A percentile compares a stretch with the other conserved stretches of the same genome.
Evolutionary conservation across 2,113 vertebrate species (phyloP).

Genomic region (Hirundichthys speculiger): DNA sequence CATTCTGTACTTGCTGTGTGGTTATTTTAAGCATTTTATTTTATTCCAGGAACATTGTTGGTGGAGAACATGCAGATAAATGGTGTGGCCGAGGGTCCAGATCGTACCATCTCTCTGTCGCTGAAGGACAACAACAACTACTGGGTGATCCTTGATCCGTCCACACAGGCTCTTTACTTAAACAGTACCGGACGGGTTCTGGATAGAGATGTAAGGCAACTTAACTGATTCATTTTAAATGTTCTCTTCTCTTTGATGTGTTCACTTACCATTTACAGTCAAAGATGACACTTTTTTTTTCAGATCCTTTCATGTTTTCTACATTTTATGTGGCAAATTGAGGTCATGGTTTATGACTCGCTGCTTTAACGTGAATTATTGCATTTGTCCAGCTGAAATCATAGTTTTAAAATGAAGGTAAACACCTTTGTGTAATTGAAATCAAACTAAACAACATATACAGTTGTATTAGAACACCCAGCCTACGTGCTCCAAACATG

Average conservation of each 20-base stretch:
- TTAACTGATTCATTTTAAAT: neutral
- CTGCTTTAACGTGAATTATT: too few relatives aligned
- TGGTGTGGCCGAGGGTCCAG: slow-evolving; percentile 87
- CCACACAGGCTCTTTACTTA: slow-evolving; percentile 90
- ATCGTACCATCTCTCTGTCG: slow-evolving; percentile 92
- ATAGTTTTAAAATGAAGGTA: too few relatives aligned
- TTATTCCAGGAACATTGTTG: slow-evolving; percentile 89
- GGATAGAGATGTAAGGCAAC: slow-evolving; percentile 91
- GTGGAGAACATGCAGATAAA: slow-evolving; percentile 99
- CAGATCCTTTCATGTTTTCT: neutral
- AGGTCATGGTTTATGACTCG: too few relatives aligned
- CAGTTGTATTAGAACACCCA: too few relatives aligned
- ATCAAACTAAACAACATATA: too few relatives aligned
- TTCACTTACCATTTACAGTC: neutral
- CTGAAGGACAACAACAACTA: slow-evolving; percentile 89
- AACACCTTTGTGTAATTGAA: too few relatives aligned
- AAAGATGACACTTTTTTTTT: neutral
- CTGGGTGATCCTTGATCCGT: slow-evolving; percentile 94
- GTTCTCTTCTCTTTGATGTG: neutral
- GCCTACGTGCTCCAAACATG: too few relatives aligned
- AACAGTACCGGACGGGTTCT: slow-evolving; percentile 94
- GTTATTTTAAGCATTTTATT: slow-evolving; percentile 13
- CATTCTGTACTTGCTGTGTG: neutral
- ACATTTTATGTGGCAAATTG: neutral
- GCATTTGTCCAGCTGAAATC: too few relatives aligned